These are phyloP conservation scores for Ciconia boyciana DNA, from an alignment of 2,113 vertebrate species.

Conservation along the genomic window DNA sequence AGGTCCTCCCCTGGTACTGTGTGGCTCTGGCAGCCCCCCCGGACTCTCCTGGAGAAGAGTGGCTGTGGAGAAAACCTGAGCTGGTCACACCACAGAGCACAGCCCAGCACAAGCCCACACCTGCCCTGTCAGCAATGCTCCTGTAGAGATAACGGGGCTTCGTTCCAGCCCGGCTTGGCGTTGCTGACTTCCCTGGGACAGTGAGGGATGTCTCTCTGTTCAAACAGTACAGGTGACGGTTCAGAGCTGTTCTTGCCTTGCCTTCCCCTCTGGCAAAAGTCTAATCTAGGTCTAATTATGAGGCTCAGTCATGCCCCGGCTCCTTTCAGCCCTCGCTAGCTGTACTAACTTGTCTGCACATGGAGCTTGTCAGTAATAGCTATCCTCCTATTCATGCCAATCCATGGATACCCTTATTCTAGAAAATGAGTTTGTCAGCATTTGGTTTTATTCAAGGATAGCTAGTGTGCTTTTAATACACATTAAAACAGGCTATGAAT, in stretches of 20 bases:
- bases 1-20: neutral
- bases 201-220: neutral
- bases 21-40: neutral
- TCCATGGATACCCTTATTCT: neutral
- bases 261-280: slow-evolving; percentile 14
- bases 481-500: neutral
- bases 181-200: neutral
- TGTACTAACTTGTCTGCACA: slow-evolving; percentile 45
- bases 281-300: slow-evolving; percentile 50
- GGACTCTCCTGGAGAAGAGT: neutral
- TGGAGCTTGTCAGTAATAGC: neutral
- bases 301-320: slow-evolving; percentile 2
- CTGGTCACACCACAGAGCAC: neutral
- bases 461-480: neutral
- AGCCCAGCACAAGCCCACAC: neutral
- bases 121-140: neutral
- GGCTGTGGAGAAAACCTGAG: neutral
- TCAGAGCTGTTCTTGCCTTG: slow-evolving; percentile 33
- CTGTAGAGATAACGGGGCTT: neutral
- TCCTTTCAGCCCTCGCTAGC: neutral
- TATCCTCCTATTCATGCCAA: neutral
- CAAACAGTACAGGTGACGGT: neutral
- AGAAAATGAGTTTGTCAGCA: slow-evolving; percentile 46
- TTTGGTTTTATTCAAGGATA: slow-evolving; percentile 8
- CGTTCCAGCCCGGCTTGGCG: neutral